These are phyloP conservation scores for Nibea albiflora DNA, from an alignment of 2,113 vertebrate species.

Conservation along the genomic window DNA sequence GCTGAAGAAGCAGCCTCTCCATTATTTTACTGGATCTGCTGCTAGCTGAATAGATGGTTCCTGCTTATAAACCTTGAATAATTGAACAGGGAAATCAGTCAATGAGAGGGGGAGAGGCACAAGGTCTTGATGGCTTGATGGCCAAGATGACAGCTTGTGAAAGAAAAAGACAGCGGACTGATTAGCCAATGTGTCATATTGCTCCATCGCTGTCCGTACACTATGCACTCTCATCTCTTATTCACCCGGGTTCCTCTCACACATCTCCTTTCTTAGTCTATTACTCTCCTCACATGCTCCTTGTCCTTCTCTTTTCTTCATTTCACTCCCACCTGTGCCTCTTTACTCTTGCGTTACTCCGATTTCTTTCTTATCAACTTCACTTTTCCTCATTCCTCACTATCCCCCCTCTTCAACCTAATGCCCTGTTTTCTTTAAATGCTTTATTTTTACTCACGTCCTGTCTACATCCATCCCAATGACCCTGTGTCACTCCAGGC, in stretches of 20 bases:
- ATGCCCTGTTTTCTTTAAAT: constrained; percentile 62
- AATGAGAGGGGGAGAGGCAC: constrained; percentile 62
- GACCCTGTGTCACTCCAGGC: constrained; percentile 69
- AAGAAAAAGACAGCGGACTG: constrained; percentile 74
- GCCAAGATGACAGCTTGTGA: constrained; percentile 74
- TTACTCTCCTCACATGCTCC: constrained; percentile 1
- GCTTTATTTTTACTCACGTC: constrained; percentile 56
- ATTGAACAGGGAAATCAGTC: constrained; percentile 81
- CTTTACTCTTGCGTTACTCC: constrained; percentile 28
- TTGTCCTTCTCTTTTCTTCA: neutral
- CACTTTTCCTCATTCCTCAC: constrained; percentile 21
- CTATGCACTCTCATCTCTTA: constrained; percentile 43
- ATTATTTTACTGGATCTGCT: constrained; percentile 76
- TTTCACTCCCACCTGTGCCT: constrained; percentile 4
- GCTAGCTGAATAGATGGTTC: constrained; percentile 75
- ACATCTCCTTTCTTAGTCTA: constrained; percentile 10
- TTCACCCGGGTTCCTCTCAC: constrained; percentile 25
- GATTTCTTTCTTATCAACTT: constrained; percentile 30
- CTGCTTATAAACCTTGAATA: constrained; percentile 85
- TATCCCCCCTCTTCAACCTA: constrained; percentile 13
- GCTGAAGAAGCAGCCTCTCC: constrained; percentile 72
- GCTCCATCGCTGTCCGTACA: constrained; percentile 46
- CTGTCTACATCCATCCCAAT: constrained; percentile 66
- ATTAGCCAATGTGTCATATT: constrained; percentile 71
- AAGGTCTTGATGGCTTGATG: constrained; percentile 76